Conservation (phyloP, 1,140 invertebrate species). For the Ceratina australensis region DNA sequence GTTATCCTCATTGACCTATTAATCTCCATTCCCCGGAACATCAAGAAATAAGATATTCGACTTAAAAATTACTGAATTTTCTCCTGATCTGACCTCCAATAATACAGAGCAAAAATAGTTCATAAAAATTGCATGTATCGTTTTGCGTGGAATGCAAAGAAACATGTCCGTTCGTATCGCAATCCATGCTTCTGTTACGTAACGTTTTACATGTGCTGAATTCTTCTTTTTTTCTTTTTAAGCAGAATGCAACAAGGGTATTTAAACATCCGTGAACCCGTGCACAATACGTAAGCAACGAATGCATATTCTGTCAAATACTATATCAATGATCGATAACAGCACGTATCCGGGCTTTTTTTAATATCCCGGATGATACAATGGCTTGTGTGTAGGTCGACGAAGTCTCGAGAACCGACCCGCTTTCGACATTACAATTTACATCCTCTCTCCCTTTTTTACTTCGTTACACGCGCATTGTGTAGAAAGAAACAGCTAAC, state of each 20-base stretch:
- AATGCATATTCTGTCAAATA: background rate
- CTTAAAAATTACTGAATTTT: too few relatives aligned
- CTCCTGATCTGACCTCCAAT: too few relatives aligned
- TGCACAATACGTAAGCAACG: background rate
- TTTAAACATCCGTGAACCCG: background rate
- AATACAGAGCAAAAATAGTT: too few relatives aligned
- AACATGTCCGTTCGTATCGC: too few relatives aligned
- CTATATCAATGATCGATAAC: background rate
- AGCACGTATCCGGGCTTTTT: background rate
- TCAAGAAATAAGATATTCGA: background rate
- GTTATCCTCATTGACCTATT: background rate
- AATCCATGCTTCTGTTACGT: too few relatives aligned
- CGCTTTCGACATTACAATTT: background rate
- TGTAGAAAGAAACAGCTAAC: slow-evolving; percentile 1
- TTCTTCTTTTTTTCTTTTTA: too few relatives aligned
- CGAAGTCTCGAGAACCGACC: background rate
- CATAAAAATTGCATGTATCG: too few relatives aligned
- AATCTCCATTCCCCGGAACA: background rate
- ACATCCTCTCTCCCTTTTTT: background rate
- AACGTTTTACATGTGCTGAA: too few relatives aligned
- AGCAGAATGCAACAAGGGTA: too few relatives aligned
- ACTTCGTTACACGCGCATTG: slow-evolving; percentile 15
- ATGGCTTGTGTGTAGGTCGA: background rate
- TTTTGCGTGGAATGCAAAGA: too few relatives aligned
- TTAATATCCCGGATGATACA: slow-evolving; percentile 3